These are phyloP conservation scores for Nomada goodeniana DNA, from an alignment of 2,888 invertebrate genomes.

Conservation along the genomic window DNA sequence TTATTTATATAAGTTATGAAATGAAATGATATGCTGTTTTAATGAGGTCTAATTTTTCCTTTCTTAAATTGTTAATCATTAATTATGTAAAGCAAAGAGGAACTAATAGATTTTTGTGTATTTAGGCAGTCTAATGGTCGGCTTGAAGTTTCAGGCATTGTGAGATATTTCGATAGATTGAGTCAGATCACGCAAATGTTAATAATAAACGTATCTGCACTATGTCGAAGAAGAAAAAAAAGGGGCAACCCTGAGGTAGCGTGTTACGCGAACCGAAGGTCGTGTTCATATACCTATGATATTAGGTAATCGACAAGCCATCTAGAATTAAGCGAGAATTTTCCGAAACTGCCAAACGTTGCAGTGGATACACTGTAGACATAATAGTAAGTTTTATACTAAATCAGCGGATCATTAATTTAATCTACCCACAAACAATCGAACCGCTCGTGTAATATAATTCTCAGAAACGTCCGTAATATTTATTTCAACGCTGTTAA, in stretches of 20 bases:
- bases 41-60: background rate
- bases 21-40: background rate
- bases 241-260: slow-evolving; percentile 70
- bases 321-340: slow-evolving; percentile 36
- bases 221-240: slow-evolving; percentile 19
- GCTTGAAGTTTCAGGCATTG: slow-evolving; percentile 8
- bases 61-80: background rate
- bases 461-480: background rate
- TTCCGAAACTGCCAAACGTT: slow-evolving; percentile 58
- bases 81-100: slow-evolving; percentile 6
- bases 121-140: background rate
- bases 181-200: slow-evolving; percentile 28
- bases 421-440: background rate
- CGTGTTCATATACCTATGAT: slow-evolving; percentile 50
- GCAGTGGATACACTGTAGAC: slow-evolving; percentile 16
- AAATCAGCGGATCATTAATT: background rate
- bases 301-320: slow-evolving; percentile 75
- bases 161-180: slow-evolving; percentile 3
- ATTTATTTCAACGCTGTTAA: background rate
- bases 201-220: slow-evolving; percentile 46
- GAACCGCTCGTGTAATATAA: background rate
- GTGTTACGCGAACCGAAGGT: slow-evolving; percentile 73
- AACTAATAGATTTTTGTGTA: background rate
- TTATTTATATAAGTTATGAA: background rate
- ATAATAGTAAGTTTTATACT: slow-evolving; percentile 4